These are phyloP conservation scores for Bujurquina vittata DNA, from an alignment of 2,113 vertebrate species.

Conservation along the genomic window DNA sequence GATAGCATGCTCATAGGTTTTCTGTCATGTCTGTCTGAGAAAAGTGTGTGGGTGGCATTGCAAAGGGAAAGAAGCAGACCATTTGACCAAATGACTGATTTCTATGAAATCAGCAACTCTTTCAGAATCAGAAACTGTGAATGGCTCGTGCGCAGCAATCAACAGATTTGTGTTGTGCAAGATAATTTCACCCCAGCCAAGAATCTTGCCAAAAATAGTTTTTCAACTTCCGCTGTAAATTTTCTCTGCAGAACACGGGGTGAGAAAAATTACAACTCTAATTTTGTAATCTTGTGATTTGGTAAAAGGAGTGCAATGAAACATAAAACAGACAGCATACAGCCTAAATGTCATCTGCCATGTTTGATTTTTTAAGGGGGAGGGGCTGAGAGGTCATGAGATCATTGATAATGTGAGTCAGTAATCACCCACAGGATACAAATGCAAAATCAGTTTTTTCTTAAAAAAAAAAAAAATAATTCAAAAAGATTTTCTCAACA, in stretches of 20 bases:
- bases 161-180: slow-evolving; percentile 55
- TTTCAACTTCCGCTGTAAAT: slow-evolving; percentile 6
- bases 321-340: neutral
- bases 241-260: slow-evolving; percentile 4
- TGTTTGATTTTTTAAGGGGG: slow-evolving; percentile 5
- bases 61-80: slow-evolving; percentile 16
- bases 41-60: neutral
- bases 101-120: slow-evolving; percentile 61
- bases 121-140: slow-evolving; percentile 52
- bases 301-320: neutral
- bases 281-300: neutral
- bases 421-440: slow-evolving; percentile 57
- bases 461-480: slow-evolving; percentile 21
- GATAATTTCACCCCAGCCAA: slow-evolving; percentile 59
- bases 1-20: neutral
- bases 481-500: slow-evolving; percentile 1
- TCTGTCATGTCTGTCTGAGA: neutral
- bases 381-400: slow-evolving; percentile 2
- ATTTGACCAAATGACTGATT: slow-evolving; percentile 35
- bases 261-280: neutral
- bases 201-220: slow-evolving; percentile 55
- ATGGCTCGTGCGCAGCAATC: slow-evolving; percentile 59
- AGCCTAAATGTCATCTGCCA: slow-evolving; percentile 4
- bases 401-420: slow-evolving; percentile 47
- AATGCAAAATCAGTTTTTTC: slow-evolving; percentile 40